Conservation (phyloP, 1,140 invertebrate species). For the Paraescarpia echinospica region DNA sequence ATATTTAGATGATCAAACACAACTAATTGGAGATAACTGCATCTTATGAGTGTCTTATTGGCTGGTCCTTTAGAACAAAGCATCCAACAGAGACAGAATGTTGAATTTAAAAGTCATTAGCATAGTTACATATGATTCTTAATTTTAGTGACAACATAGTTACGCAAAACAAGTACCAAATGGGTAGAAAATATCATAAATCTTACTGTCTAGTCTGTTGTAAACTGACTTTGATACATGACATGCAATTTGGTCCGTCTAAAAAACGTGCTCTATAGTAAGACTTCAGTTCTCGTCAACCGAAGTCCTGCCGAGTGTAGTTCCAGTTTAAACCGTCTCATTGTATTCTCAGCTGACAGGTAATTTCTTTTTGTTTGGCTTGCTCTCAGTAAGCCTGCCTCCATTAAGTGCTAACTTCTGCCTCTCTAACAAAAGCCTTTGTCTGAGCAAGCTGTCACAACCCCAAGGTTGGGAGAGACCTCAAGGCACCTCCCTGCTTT, state of each 20-base stretch:
- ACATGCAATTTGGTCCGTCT: neutral
- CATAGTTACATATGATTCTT: neutral
- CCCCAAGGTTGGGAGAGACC: neutral
- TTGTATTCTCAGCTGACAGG: neutral
- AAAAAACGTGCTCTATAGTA: neutral
- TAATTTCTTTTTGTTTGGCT: neutral
- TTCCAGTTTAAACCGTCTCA: neutral
- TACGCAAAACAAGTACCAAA: neutral
- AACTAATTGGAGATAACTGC: too few relatives aligned
- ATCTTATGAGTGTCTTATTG: too few relatives aligned
- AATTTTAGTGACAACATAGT: neutral
- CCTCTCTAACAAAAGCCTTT: slow-evolving; percentile 5
- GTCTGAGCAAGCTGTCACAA: neutral
- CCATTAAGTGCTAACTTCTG: slow-evolving; percentile 5
- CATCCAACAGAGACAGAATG: neutral
- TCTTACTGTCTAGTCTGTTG: neutral
- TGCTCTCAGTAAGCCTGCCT: neutral
- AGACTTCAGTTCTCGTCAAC: neutral
- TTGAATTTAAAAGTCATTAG: neutral
- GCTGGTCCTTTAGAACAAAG: neutral
- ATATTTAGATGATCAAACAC: too few relatives aligned
- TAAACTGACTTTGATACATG: neutral
- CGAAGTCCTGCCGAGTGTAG: neutral
- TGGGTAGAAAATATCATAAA: neutral
- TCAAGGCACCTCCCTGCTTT: neutral